phyloP scores from a whole-genome alignment of 1,140 invertebrate genomes.

The Augochlora pura region DNA sequence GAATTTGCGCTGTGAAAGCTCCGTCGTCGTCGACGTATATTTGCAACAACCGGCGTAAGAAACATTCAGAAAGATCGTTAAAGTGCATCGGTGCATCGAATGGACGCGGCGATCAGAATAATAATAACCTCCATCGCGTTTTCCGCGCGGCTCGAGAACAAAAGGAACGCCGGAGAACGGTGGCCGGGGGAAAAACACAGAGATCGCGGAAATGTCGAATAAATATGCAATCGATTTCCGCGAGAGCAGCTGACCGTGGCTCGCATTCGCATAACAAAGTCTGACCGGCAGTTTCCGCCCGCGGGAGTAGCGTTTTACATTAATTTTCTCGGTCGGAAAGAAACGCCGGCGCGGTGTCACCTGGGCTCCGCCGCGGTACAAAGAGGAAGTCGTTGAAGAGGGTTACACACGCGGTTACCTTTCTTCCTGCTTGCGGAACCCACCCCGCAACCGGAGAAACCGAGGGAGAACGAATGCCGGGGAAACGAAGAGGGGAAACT shows the following conservation, averaged over 20 bases:
- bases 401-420: constrained; percentile 76
- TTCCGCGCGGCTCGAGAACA: constrained; percentile 2
- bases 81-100: too few species aligned
- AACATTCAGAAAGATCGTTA: neutral
- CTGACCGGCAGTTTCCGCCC: constrained; percentile 7
- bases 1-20: too few species aligned
- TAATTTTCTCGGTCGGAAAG: constrained; percentile 53
- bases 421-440: constrained; percentile 24
- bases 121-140: constrained; percentile 14
- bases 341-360: constrained; percentile 21
- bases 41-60: neutral
- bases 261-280: constrained; percentile 10
- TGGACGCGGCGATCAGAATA: neutral
- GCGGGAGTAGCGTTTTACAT: constrained; percentile 54
- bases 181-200: neutral
- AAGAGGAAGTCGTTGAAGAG: constrained; percentile 1
- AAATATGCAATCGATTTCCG: constrained; percentile 56
- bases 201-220: constrained; percentile 59
- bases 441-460: constrained; percentile 25
- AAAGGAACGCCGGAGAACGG: too few species aligned
- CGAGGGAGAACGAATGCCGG: constrained; percentile 10
- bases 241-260: constrained; percentile 20
- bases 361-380: constrained; percentile 33
- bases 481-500: constrained; percentile 32
- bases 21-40: too few species aligned